Base-by-base conservation (phyloP, 2,888 invertebrate species). In the Endomychus coccineus region DNA sequence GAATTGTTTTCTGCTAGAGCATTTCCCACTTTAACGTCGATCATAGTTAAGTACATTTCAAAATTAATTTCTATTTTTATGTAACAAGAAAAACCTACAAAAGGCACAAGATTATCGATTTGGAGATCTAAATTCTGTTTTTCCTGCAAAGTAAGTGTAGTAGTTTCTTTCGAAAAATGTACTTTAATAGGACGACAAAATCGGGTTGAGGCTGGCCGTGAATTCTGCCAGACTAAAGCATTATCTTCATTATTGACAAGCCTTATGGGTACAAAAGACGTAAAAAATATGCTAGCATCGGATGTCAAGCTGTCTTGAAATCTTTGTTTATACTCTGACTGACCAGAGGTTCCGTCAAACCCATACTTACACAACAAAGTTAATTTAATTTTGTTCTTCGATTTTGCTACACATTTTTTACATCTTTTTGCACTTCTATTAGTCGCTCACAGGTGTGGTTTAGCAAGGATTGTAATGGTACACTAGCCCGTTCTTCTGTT, bases 321-420 rank as follows among this genome's bases (percentile, higher is more conserved):
- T 32, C 43, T 48, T 40, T 52, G 48, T 41, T 53, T 48, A 23
- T 34, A 53, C 34, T 48, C 36, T 44, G 39, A 9, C 36, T 30
- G 31, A 42, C 47, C 21, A 35, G 47, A 17, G n/a, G n/a, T n/a
- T 43, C 52, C 42, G 48, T 52, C 43, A 45, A 50, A 34, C 10
- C 52, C 52, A 50, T 51, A 54, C 40, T 55, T 53, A 10, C 33
- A 48, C n/a, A n/a, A n/a, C n/a, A n/a, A n/a, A n/a, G n/a, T n/a
- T n/a, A n/a, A n/a, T n/a, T n/a, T n/a, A n/a, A n/a, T n/a, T n/a
- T n/a, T n/a, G n/a, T n/a, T n/a, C n/a, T n/a, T n/a, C n/a, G n/a
- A n/a, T n/a, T n/a, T n/a, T n/a, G n/a, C n/a, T n/a, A n/a, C n/a
- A n/a, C n/a, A n/a, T n/a, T n/a, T n/a, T n/a, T n/a, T n/a, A n/a